Evolutionary conservation across 2,888 invertebrate genomes (phyloP), one percentile per base, ranked within the genome.

Genomic region (Camptogramma bilineatum): DNA sequence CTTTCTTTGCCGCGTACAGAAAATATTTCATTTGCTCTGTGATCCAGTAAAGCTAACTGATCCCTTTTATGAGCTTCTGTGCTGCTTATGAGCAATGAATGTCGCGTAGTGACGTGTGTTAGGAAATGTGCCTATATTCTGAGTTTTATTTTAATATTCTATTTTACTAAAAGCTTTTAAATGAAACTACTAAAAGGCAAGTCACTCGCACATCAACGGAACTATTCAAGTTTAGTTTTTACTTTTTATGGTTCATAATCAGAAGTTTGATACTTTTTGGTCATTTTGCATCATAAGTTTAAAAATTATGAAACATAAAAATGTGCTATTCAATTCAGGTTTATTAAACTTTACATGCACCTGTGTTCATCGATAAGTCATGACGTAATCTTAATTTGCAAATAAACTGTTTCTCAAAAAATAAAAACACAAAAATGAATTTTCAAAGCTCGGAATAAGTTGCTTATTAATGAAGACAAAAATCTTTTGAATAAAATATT

Each of bases 11-110:
- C 42, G 21, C 81, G 81, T 81, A 79, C 81, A 79, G 81, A 81
- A 87, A 84, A 86, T 88, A 86, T 88, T 87, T 86, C 83, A 86
- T 88, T 85, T 85, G 80, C 78, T 77, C 77, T 78, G 71, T 82
- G 83, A 85, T 84, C 82, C 82, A 73, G 79, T 78, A 84, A 85
- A 87, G 83, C 87, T 82, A 71, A 70, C 66, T 85, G 85, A 88
- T 86, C 86, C 86, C 75, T 83, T 88, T 88, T 88, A 89, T 87
- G 86, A 84, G 83, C 76, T 81, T 66, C 77, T 73, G 77, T 80
- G 83, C 80, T 81, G 79, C 80, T 82, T 82, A 83, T 84, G 84
- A 83, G 82, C 83, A 82, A 83, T 85, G 83, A 84, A 83, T 80
- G 83, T 84, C 80, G 48, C 47, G 34, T 75, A 68, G 73, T 80